A percentile compares a stretch with the other conserved stretches of the same genome.
phyloP scores from a whole-genome alignment of 2,888 invertebrate genomes.

The Lochmaea capreae region DNA sequence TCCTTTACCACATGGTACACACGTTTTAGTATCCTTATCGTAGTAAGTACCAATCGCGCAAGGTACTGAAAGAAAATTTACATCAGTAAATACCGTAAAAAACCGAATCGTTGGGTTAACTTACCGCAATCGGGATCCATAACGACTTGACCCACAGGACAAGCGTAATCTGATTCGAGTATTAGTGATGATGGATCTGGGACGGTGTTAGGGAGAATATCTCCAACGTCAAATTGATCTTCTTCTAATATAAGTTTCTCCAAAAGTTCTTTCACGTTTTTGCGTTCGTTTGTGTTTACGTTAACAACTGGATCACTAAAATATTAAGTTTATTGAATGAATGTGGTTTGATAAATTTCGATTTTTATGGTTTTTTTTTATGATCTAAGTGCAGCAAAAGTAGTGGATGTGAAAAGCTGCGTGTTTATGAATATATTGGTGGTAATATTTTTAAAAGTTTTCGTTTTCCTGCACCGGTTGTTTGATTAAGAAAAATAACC shows the following conservation, averaged over 20 bases:
- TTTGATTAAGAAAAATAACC: too few species aligned
- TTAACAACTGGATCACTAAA: slow-evolving; percentile 89
- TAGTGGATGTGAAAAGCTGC: neutral
- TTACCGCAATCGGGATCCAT: slow-evolving; percentile 93
- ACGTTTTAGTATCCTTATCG: slow-evolving; percentile 79
- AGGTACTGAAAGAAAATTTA: slow-evolving; percentile 72
- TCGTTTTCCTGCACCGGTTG: too few species aligned
- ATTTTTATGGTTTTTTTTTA: too few species aligned
- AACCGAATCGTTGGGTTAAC: slow-evolving; percentile 47
- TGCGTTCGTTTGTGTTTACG: slow-evolving; percentile 87
- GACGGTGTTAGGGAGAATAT: slow-evolving; percentile 92
- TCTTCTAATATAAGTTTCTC: slow-evolving; percentile 93
- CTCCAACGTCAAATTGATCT: slow-evolving; percentile 93
- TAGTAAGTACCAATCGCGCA: slow-evolving; percentile 93
- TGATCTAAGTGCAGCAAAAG: neutral
- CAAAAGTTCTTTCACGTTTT: slow-evolving; percentile 84
- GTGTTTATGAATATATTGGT: too few species aligned
- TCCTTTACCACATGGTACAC: slow-evolving; percentile 87
- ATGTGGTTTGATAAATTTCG: too few species aligned
- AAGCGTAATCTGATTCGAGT: slow-evolving; percentile 92
- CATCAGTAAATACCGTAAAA: too few species aligned
- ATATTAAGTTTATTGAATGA: neutral
- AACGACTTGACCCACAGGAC: slow-evolving; percentile 93
- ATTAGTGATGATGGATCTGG: slow-evolving; percentile 91
- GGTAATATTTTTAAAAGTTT: too few species aligned